Evolutionary conservation across 2,888 invertebrate species (phyloP), one percentile per base, ranked within the genome.

Genomic region (Trisateles emortualis): DNA sequence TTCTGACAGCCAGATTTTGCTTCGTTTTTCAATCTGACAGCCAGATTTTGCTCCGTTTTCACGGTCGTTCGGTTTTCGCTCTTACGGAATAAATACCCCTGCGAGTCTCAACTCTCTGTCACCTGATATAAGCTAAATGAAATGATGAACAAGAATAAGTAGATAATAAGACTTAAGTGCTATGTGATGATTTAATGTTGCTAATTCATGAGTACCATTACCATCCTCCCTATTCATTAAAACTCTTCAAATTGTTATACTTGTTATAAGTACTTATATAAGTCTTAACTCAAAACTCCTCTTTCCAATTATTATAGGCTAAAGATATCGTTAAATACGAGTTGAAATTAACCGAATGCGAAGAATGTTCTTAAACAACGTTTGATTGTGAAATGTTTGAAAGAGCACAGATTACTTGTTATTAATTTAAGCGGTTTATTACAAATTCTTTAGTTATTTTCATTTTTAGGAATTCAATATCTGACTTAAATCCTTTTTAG

Each of bases 161-260:
- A n/a, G n/a, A n/a, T n/a, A n/a, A n/a, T n/a, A n/a, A n/a, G n/a
- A n/a, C n/a, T n/a, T n/a, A n/a, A n/a, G n/a, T n/a, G n/a, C n/a
- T n/a, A n/a, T n/a, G n/a, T n/a, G n/a, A n/a, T n/a, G n/a, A n/a
- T n/a, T n/a, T n/a, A n/a, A n/a, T n/a, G n/a, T n/a, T n/a, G n/a
- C n/a, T n/a, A n/a, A n/a, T n/a, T n/a, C n/a, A n/a, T n/a, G n/a
- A n/a, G n/a, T n/a, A n/a, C n/a, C n/a, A 68, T 72, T 51, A 54
- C 56, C 47, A 58, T 39, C 49, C 55, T 35, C 45, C 11, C 44
- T 58, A 58, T 58, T 67, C 63, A 74, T 74, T 74, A 67, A 63
- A 63, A 63, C 51, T 60, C 46, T 6, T 30, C 17, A 24, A 46
- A 53, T 46, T 53, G 52, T 61, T 29, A 39, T 29, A 29, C 32